phyloP scores from a whole-genome alignment of 2,888 invertebrate species.

The Drosophila mettleri region DNA sequence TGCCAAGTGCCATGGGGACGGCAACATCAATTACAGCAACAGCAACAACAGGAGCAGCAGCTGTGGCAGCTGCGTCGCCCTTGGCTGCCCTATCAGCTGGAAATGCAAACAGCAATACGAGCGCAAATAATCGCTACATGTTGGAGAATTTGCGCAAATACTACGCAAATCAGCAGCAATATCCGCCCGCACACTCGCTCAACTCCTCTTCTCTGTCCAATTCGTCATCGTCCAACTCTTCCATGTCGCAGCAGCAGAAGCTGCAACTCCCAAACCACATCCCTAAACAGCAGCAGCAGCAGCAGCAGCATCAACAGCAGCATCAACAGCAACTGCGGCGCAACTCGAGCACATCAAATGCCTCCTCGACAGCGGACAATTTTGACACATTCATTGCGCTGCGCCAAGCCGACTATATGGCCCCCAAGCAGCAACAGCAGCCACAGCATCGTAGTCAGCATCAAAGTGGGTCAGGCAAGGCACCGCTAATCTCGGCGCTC shows the following conservation, averaged over 20 bases:
- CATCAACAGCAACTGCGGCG: conserved; percentile 72
- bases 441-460: conserved; percentile 43
- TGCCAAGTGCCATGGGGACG: conserved; percentile 27
- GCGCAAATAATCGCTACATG: conserved; percentile 77
- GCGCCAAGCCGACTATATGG: conserved; percentile 63
- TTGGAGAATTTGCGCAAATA: conserved; percentile 83
- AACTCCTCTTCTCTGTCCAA: conserved; percentile 83
- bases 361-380: conserved; percentile 82
- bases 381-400: conserved; percentile 82
- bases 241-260: conserved; percentile 78
- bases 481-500: conserved; percentile 69
- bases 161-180: conserved; percentile 81
- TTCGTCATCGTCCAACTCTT: conserved; percentile 83
- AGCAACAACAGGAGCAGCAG: conserved; percentile 33
- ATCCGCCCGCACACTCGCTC: conserved; percentile 77
- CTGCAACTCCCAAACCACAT: conserved; percentile 58
- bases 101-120: conserved; percentile 48
- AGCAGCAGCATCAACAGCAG: no score
- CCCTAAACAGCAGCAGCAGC: conserved; percentile 51
- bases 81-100: conserved; percentile 48
- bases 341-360: conserved; percentile 82
- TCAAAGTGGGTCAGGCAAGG: conserved; percentile 25
- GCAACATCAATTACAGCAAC: conserved; percentile 35
- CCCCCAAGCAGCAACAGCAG: conserved; percentile 57
- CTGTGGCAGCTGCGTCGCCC: conserved; percentile 40